These are phyloP conservation scores for Kradibia gibbosae DNA, from an alignment of 1,140 invertebrate genomes.

Conservation along the genomic window DNA sequence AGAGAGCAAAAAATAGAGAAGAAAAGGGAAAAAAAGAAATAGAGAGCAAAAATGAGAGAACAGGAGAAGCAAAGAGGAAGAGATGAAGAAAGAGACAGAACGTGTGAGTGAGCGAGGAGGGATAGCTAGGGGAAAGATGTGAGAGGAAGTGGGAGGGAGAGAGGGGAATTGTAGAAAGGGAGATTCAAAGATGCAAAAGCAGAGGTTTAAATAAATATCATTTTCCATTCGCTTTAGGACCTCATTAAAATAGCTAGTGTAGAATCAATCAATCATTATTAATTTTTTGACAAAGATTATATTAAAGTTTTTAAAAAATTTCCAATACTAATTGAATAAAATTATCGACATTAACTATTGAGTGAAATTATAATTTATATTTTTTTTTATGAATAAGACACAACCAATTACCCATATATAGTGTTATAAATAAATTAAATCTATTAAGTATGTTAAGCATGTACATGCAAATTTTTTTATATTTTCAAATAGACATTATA, in stretches of 20 bases:
- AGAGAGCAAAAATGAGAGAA: too few species aligned
- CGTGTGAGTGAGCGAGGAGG: not conserved
- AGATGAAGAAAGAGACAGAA: too few species aligned
- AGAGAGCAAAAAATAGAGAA: not conserved
- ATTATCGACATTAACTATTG: not conserved
- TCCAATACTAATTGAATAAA: not conserved
- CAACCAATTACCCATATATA: too few species aligned
- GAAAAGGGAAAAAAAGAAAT: not conserved
- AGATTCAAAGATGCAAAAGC: not conserved
- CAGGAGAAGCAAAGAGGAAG: too few species aligned
- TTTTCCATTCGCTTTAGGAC: conserved; percentile 20
- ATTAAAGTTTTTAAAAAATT: not conserved
- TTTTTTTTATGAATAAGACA: not conserved
- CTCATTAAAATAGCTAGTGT: conserved; percentile 17
- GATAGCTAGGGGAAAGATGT: not conserved
- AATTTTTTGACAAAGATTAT: not conserved
- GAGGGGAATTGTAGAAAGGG: not conserved
- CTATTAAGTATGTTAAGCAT: too few species aligned
- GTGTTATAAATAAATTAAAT: too few species aligned
- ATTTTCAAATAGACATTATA: not conserved
- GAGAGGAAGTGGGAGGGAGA: too few species aligned
- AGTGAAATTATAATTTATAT: not conserved
- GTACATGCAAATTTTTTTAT: too few species aligned
- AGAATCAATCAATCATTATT: conserved; percentile 12
- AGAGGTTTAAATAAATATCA: conserved; percentile 16